phyloP scores from a whole-genome alignment of 2,888 invertebrate genomes.

The Elegia similella region DNA sequence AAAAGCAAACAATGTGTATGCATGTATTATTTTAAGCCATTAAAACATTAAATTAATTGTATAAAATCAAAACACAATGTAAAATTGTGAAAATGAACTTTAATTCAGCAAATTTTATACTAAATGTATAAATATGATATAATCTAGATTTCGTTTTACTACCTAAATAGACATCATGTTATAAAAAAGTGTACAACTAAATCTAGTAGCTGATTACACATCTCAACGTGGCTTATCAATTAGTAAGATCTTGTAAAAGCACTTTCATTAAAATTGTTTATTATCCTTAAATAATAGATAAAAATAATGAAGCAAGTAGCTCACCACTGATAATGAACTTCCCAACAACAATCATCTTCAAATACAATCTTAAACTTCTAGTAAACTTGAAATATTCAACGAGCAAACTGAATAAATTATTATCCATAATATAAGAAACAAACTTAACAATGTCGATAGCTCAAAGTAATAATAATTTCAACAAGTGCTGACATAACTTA shows the following conservation, averaged over 20 bases:
- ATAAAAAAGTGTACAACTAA: slow-evolving; percentile 82
- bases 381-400: slow-evolving; percentile 82
- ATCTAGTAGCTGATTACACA: slow-evolving; percentile 81
- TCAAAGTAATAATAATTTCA: slow-evolving; percentile 79
- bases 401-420: slow-evolving; percentile 82
- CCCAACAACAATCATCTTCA: slow-evolving; percentile 76
- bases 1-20: too few relatives aligned
- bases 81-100: slow-evolving; percentile 82
- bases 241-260: slow-evolving; percentile 81
- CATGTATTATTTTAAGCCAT: too few relatives aligned
- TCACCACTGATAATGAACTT: slow-evolving; percentile 75
- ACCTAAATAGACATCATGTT: slow-evolving; percentile 82
- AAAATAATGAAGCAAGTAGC: slow-evolving; percentile 76
- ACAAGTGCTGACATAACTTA: slow-evolving; percentile 73
- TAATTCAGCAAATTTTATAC: slow-evolving; percentile 82
- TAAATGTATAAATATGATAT: slow-evolving; percentile 82
- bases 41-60: background rate
- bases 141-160: slow-evolving; percentile 81
- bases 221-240: slow-evolving; percentile 79
- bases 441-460: slow-evolving; percentile 81
- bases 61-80: slow-evolving; percentile 54
- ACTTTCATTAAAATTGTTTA: slow-evolving; percentile 76
- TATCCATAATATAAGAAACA: slow-evolving; percentile 78
- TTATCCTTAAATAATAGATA: slow-evolving; percentile 80
- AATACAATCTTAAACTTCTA: slow-evolving; percentile 78